phyloP scores from a whole-genome alignment of 2,888 invertebrate species.

The Barypeithes pellucidus region DNA sequence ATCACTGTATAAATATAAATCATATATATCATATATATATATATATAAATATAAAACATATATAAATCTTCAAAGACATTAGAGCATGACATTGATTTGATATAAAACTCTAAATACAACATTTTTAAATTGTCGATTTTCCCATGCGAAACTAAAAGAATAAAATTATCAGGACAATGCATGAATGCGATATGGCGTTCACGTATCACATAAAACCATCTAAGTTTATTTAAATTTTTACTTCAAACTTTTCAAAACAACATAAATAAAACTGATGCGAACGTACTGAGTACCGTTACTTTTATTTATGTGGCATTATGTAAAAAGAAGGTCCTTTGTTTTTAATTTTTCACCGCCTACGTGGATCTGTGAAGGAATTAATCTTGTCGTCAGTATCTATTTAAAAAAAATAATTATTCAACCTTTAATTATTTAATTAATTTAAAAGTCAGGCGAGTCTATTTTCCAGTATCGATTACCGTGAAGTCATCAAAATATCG shows the following conservation, averaged over 20 bases:
- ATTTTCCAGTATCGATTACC: too few species aligned
- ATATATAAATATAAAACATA: too few species aligned
- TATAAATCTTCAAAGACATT: too few species aligned
- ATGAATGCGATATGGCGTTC: slow-evolving; percentile 29
- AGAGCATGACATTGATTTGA: too few species aligned
- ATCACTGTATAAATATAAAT: too few species aligned
- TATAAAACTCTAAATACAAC: too few species aligned
- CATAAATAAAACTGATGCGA: slow-evolving; percentile 26
- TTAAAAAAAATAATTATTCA: background rate
- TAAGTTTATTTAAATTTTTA: slow-evolving; percentile 31
- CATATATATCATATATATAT: too few species aligned
- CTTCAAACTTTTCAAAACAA: slow-evolving; percentile 25
- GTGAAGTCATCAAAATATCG: too few species aligned
- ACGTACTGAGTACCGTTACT: slow-evolving; percentile 3
- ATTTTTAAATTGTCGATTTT: slow-evolving; percentile 6
- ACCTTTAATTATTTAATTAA: too few species aligned
- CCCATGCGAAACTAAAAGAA: slow-evolving; percentile 19
- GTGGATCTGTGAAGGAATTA: background rate
- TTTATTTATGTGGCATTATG: slow-evolving; percentile 6
- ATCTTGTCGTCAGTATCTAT: background rate
- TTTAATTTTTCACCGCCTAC: slow-evolving; percentile 14
- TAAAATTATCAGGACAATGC: slow-evolving; percentile 18
- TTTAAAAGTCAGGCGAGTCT: too few species aligned
- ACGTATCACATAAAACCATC: slow-evolving; percentile 40
- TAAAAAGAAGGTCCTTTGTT: slow-evolving; percentile 9